Evolutionary conservation across 2,797 vertebrate species (phyloP), one percentile per base, ranked within the genome.

Genomic region (Sebastes iracundus): DNA sequence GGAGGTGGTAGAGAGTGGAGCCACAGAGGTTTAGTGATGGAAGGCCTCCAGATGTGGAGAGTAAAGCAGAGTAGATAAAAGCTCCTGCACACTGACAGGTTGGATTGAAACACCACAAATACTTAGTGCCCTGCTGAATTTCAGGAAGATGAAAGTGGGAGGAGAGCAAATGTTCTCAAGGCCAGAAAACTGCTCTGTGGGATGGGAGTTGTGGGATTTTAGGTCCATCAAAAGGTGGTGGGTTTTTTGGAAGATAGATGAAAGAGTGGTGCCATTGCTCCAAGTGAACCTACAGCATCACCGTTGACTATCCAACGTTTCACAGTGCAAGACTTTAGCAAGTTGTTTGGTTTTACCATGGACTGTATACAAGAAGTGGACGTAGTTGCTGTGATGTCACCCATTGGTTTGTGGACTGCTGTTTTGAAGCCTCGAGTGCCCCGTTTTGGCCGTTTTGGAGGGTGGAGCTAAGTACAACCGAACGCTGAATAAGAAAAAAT

Each of bases 21-120:
- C 92, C 87, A 63, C 75, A 77, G 93, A 95, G 95, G 94, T 95
- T 95, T 94, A 95, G 89, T 85, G 91, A 93, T 91, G 88, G 91
- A 96, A 90, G 91, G 90, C 86, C 90, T 95, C 95, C 96, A 96
- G 96, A 96, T 96, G 95, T 95, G 89, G 85, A 90, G 88, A 87
- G 84, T 83, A 87, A 53, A 86, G 73, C 79, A 49, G 88, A 88
- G 86, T 82, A 94, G 95, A 96, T 96, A 94, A 96, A 95, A 96
- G 95, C 88, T 89, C 82, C 84, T 35, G 63, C 79, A 6, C 81
- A 87, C 90, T 95, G 95, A 96, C 95, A 96, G 95, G 88, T 93
- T 79, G 87, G 93, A 95, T 94, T 94, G 91, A 94, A 95, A 94
- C 92, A 81, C 93, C 91, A 91, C 90, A 94, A 95, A 95, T 94